Percentiles rank a stretch among this genome's conserved stretches.
phyloP scores from a whole-genome alignment of 1,140 invertebrate species.

The Episyrphus balteatus region DNA sequence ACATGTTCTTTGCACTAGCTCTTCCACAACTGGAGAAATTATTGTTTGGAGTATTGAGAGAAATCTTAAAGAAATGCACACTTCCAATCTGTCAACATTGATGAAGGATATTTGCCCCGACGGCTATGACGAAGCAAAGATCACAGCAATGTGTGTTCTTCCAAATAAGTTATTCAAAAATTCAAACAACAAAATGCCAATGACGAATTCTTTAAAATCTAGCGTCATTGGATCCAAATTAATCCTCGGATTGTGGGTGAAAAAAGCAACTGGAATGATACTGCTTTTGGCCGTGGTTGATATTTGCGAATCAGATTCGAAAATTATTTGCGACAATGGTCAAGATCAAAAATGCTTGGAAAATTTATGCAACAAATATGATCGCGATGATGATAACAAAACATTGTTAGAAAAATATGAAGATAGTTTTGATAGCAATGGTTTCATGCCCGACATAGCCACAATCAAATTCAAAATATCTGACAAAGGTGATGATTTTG shows the following conservation, averaged over 20 bases:
- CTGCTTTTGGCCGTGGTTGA: constrained; percentile 30
- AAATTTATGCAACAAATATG: constrained; percentile 5
- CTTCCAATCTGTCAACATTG: constrained; percentile 22
- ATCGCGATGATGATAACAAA: constrained; percentile 27
- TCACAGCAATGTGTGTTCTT: constrained; percentile 30
- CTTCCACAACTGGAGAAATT: constrained; percentile 40
- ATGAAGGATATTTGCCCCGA: constrained; percentile 30
- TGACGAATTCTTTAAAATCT: neutral
- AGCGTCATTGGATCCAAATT: constrained; percentile 32
- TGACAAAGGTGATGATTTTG: constrained; percentile 17
- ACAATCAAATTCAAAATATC: constrained; percentile 9
- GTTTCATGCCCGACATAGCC: constrained; percentile 26
- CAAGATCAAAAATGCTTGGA: constrained; percentile 1
- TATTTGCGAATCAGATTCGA: neutral
- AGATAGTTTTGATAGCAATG: constrained; percentile 31
- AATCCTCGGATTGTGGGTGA: constrained; percentile 24
- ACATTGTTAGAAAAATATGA: constrained; percentile 28
- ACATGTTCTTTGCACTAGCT: constrained; percentile 58
- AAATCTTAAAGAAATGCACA: constrained; percentile 45
- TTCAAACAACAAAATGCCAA: neutral
- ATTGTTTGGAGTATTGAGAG: constrained; percentile 62
- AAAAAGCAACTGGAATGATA: constrained; percentile 28
- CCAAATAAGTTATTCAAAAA: constrained; percentile 15
- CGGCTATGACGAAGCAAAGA: constrained; percentile 24
- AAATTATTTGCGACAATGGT: constrained; percentile 9